phyloP scores from a whole-genome alignment of 2,888 invertebrate species.

The Pandemis heparana region DNA sequence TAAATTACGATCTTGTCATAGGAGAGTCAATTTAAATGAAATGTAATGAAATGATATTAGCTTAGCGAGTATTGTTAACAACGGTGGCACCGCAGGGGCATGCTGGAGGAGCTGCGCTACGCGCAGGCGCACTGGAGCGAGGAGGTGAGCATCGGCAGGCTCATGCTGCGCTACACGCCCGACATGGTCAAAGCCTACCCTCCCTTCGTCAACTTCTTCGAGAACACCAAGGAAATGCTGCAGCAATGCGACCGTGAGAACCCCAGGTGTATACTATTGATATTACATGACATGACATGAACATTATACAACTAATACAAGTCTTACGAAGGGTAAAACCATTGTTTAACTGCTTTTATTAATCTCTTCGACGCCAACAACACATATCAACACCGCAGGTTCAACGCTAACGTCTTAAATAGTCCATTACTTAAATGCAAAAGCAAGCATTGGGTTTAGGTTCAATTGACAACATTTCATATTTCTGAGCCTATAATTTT shows the following conservation, averaged over 20 bases:
- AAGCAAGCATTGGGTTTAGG: no score
- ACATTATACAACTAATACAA: no score
- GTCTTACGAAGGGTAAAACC: no score
- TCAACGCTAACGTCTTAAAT: no score
- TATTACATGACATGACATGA: background rate
- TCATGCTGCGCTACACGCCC: conserved; percentile 94
- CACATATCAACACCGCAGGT: no score
- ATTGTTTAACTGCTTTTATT: no score
- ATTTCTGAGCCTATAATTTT: no score
- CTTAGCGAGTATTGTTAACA: background rate
- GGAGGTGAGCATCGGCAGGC: conserved; percentile 94
- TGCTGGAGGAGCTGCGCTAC: conserved; percentile 88
- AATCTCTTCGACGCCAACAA: no score
- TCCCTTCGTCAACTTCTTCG: conserved; percentile 99
- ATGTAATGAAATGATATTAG: background rate
- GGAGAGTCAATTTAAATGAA: background rate
- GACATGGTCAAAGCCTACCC: conserved; percentile 98
- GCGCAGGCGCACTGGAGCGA: conserved; percentile 94
- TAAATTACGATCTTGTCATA: background rate
- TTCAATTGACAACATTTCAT: no score
- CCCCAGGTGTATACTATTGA: conserved; percentile 85
- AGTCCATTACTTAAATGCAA: no score
- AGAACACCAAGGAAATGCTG: conserved; percentile 97
- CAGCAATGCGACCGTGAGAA: conserved; percentile 95
- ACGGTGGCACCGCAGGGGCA: conserved; percentile 64